Conservation (phyloP, 2,888 invertebrate genomes). For the Nephrotoma flavescens region DNA sequence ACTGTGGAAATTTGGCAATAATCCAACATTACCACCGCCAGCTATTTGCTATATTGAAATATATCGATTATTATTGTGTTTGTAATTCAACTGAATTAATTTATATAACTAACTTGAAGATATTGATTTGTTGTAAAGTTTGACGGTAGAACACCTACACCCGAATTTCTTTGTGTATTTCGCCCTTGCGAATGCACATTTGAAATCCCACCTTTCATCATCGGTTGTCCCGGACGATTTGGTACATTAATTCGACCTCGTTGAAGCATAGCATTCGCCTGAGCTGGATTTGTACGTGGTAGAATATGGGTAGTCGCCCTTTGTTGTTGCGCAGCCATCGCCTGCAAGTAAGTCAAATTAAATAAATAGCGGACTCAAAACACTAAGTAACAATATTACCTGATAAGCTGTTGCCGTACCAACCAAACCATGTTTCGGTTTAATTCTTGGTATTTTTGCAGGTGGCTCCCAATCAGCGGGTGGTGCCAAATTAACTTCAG, state of each 20-base stretch:
- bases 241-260: not conserved
- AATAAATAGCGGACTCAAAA: not conserved
- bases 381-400: constrained; percentile 15
- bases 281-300: constrained; percentile 6
- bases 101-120: not conserved
- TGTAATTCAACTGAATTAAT: no score
- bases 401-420: constrained; percentile 34
- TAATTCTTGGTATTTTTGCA: constrained; percentile 66
- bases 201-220: not conserved
- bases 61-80: not conserved
- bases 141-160: not conserved
- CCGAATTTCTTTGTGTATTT: not conserved
- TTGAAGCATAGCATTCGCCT: constrained; percentile 2
- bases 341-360: constrained; percentile 16
- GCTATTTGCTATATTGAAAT: constrained; percentile 6
- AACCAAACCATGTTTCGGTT: constrained; percentile 31
- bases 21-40: constrained; percentile 17
- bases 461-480: constrained; percentile 87
- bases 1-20: constrained; percentile 18
- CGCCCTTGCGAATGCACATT: not conserved
- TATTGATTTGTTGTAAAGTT: not conserved
- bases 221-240: constrained; percentile 9
- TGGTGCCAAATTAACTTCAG: constrained; percentile 72
- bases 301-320: constrained; percentile 17
- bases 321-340: constrained; percentile 32